Evolutionary conservation across 2,113 vertebrate species (phyloP).

Genomic region (Daboia siamensis): DNA sequence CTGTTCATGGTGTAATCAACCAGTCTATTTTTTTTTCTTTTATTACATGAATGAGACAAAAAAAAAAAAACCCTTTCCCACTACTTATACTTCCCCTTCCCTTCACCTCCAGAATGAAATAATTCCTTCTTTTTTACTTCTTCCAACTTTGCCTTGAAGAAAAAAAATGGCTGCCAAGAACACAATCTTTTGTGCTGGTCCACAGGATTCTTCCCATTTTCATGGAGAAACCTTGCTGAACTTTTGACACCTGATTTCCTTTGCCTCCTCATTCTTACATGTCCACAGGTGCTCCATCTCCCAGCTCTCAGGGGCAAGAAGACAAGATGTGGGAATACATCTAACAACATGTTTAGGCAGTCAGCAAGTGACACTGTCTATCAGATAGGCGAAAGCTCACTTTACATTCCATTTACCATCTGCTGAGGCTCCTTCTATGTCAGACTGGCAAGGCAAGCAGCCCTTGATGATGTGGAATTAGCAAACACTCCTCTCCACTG

Average conservation of each 20-base stretch:
- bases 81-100: background rate
- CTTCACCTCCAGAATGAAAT: no score
- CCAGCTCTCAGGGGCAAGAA: accelerated
- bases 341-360: background rate
- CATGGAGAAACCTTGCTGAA: background rate
- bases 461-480: slow-evolving; percentile 3
- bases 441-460: slow-evolving; percentile 35
- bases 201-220: background rate
- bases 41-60: background rate
- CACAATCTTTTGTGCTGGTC: background rate
- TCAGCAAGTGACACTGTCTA: slow-evolving; percentile 3
- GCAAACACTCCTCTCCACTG: slow-evolving; percentile 8
- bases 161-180: background rate
- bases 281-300: slow-evolving; percentile 7
- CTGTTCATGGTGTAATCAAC: background rate
- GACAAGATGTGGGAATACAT: background rate
- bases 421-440: slow-evolving; percentile 53
- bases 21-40: background rate
- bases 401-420: slow-evolving; percentile 52
- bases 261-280: background rate
- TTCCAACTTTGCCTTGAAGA: background rate
- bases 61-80: background rate
- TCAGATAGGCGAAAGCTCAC: slow-evolving; percentile 24
- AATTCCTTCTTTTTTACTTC: background rate
- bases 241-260: background rate